Base-by-base conservation (phyloP, 1,140 invertebrate species). In the Scaptodrosophila lebanonensis region DNA sequence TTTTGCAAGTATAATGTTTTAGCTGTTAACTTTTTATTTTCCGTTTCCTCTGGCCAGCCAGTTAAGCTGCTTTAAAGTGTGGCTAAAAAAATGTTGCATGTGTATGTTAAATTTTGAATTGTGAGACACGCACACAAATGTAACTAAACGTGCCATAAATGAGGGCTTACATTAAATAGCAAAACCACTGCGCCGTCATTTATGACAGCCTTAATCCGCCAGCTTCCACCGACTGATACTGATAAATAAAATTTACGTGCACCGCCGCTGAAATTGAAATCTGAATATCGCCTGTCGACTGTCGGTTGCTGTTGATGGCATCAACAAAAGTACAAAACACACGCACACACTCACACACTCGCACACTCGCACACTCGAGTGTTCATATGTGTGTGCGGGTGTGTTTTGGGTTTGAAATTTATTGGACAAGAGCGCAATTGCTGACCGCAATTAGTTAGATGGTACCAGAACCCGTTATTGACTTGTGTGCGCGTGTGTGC, bases 241-340 rank as follows among this genome's bases (percentile, higher is more conserved):
- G 68, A 64, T 77, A 79, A 77, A 79, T 77, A 66, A 65, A 75
- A 73, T 66, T 59, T 47, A 68, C 58, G 68, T 73, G 73, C 79
- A 77, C 79, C 68, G 73, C 32, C 64, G 67, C 63, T 71, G 60
- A 49, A 56, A 47, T 29, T 25, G 22, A 8, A 25, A 4, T 25
- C 22, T 8, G 22, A 25, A 25, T 27, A 48, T 49, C 48, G 45
- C n/a, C 61, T 52, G 44, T 61, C 54, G 36, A 45, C 33, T 25
- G 12, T 33, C 33, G 17, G 51, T 63, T 15, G 11, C 8, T 25
- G 25, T 8, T 52, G 56, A 39, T 38, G 22, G 45, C 35, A n/a
- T n/a, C 47, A 54, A n/a, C 20, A 32, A 29, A 57, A 42, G 35
- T 42, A 45, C 47, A 22, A 39, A 44, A n/a, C n/a, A n/a, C n/a